Evolutionary conservation across 2,113 vertebrate species (phyloP), one percentile per base, ranked within the genome.

Genomic region (Epinephelus moara): DNA sequence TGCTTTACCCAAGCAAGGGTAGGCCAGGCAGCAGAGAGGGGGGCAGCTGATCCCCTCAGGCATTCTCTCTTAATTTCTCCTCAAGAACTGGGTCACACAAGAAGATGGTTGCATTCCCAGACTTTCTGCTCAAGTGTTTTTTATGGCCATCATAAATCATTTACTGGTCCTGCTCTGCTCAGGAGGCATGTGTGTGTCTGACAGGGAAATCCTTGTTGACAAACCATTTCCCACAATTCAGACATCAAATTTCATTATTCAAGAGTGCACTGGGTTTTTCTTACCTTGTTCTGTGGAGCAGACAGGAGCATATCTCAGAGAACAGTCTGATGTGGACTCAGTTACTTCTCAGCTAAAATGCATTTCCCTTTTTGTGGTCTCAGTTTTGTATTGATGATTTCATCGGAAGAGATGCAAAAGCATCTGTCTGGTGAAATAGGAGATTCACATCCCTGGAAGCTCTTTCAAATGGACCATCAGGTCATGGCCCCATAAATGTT

Each of bases 151-250:
- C 85, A 87, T 94, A 52, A 90, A 93, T 94, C 52, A 86, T 90
- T 82, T 64, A 93, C 33, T 33, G 73, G 56, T 49, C 78, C 70
- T 27, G 56, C 82, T 89, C 62, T 82, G 73, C 59, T 88, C 75
- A 50, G 4, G 67, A 81, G 81, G 84, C 82, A 66, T 85, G 72
- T 77, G 70, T 89, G 76, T 78, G 80, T 91, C 61, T 30, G 69
- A 87, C 80, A 81, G 77, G 92, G 84, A 88, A 87, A 75, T 73
- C 89, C 88, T 88, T 92, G 89, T 90, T 93, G 89, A 91, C 90
- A 92, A 89, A 90, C 64, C 86, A 60, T 81, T 83, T 84, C 75
- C 80, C 85, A 75, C 84, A 77, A 86, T 78, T 81, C 50, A 9
- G 37, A 88, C 88, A 84, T 72, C 47, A 56, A 53, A 83, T 89